Evolutionary conservation across 2,888 invertebrate species (phyloP), one percentile per base, ranked within the genome.

Genomic region (Mythimna impura): DNA sequence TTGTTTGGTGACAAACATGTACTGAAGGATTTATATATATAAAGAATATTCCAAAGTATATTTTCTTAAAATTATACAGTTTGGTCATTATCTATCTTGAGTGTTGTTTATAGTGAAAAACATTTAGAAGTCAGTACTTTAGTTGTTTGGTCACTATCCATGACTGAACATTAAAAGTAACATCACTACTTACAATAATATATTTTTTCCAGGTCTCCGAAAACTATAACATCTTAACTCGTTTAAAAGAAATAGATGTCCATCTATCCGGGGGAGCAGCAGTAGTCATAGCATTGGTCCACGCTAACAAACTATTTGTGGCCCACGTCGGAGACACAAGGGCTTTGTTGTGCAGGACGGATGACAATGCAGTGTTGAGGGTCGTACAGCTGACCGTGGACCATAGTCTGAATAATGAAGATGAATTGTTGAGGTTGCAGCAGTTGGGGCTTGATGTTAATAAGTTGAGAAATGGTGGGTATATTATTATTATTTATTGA

Each of bases 311-410:
- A 64, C 85, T 99, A 20, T 99, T 97, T 89, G 98, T 99, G 0
- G 98, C 99, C 0, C 99, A 99, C 93, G 98, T 99, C 9, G 99
- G 99, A 3, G 97, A 98, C 87, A 97, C 98, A 43, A 94, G 99
- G 82, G 99, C 98, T 0, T 91, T 99, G 30, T 94, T 99, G 2
- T 98, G 99, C 85, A 97, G 97, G 90, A 98, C 97, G 0, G 98
- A 98, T 89, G 96, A 96, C 47, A 98, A 98, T 90, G 97, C 97
- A 3, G 98, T 98, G 25, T 93, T 98, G 62, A 86, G 92, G 12
- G 98, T 99, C 0, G 97, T 97, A 5, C 99, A 99, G 91, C 93
- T 99, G 66, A 98, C 98, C 2, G 97, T 98, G 0, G 99, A 99
- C 91, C 99, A 99, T 90, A 98, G 98, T 87, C 95, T 99, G 57